Base-by-base conservation (phyloP, 2,797 vertebrate genomes). In the Chrosomus eos region DNA sequence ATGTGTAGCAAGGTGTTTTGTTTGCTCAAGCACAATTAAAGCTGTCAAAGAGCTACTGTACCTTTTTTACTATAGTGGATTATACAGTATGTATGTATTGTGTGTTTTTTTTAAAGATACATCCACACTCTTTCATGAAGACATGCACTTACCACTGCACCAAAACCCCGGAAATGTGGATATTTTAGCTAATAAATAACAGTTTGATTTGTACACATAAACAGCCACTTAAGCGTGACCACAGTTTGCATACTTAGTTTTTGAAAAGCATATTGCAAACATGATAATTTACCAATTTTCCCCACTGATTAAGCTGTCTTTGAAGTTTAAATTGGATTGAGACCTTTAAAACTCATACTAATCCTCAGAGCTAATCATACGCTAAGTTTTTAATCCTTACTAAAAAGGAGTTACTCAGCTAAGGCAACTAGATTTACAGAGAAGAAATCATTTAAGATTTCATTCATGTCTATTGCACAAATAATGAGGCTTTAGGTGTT, bases 251-350 rank as follows among this genome's bases (percentile, higher is more conserved):
- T n/a, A 31, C 19, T 28, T 62, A 38, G 38, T 48, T 64, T 26
- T 71, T 33, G 4, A 60, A 72, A n/a, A 33, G 13, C 28, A 73
- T 51, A 33, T 58, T 10, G 38, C 26, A 82, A 62, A 19, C 55
- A 48, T 62, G 19, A 18, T 62, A 10, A 73, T 73, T 73, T 4
- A 26, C 21, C 8, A 36, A 31, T 74, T 82, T 62, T 70, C 62
- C 38, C 83, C 33, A 53, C 66, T 43, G 67, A 83, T 90, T 82
- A 85, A 81, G 67, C 19, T 10, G 14, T 6, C 80, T 90, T 90
- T 89, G 87, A 88, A 81, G 83, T 86, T 51, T 45, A 81, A 89
- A 88, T 81, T 84, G 83, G 60, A 81, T 55, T n/a, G 67, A 60
- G 78, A 40, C 40, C 58, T 71, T 87, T 75, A 64, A 80, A 88